Evolutionary conservation across 2,113 vertebrate genomes (phyloP).

Genomic region (Pungitius pungitius): DNA sequence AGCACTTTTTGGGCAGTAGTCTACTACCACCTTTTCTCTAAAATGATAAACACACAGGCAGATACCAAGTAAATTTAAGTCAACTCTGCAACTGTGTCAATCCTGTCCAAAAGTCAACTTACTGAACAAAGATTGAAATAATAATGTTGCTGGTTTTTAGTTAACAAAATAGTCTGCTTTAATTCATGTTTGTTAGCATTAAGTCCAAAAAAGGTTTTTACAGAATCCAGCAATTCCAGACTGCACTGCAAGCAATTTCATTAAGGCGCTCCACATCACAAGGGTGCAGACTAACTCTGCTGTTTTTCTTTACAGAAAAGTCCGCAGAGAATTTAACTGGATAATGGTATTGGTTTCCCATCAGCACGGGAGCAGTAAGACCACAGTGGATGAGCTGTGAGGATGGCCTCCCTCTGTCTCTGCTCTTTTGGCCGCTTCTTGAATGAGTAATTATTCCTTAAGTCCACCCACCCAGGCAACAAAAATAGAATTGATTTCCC

Average conservation of each 20-base stretch:
- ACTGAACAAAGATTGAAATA: too few relatives aligned
- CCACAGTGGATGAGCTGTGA: conserved; percentile 66
- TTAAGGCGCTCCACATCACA: conserved; percentile 64
- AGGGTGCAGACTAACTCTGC: conserved; percentile 59
- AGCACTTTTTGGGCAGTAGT: too few relatives aligned
- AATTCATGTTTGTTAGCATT: too few relatives aligned
- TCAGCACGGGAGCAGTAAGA: conserved; percentile 69
- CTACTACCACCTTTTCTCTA: background rate
- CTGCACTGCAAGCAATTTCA: conserved; percentile 69
- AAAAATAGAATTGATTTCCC: conserved; percentile 79
- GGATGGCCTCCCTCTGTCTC: conserved; percentile 49
- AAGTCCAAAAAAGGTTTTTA: too few relatives aligned
- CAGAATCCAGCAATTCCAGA: conserved; percentile 62
- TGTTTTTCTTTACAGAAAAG: conserved; percentile 59
- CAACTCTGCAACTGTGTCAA: too few relatives aligned
- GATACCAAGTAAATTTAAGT: too few relatives aligned
- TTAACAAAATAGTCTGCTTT: too few relatives aligned
- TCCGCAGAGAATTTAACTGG: conserved; percentile 67
- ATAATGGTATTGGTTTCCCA: conserved; percentile 82
- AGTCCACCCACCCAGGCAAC: conserved; percentile 73
- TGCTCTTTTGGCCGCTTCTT: conserved; percentile 47
- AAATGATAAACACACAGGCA: too few relatives aligned
- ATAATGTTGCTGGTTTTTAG: too few relatives aligned
- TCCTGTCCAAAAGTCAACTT: too few relatives aligned
- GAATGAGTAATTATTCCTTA: conserved; percentile 77